phyloP scores from a whole-genome alignment of 2,888 invertebrate genomes.

The Drosophila mayaguana region DNA sequence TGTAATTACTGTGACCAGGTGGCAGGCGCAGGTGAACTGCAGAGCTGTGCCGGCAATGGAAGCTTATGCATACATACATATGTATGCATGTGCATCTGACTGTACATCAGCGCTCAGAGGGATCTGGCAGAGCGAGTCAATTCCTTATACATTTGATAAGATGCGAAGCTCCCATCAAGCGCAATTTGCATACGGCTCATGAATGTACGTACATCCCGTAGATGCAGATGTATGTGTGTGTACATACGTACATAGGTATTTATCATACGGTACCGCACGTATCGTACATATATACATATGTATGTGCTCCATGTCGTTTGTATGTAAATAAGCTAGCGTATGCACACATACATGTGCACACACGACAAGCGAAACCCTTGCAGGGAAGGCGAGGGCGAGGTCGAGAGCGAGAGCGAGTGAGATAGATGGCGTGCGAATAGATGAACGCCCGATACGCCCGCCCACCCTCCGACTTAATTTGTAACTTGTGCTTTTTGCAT shows the following conservation, averaged over 20 bases:
- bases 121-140: neutral
- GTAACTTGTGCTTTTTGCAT: slow-evolving; percentile 67
- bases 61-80: neutral
- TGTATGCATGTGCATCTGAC: neutral
- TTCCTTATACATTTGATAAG: neutral
- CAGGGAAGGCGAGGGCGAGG: neutral
- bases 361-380: no score
- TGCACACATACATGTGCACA: neutral
- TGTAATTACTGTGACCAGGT: slow-evolving; percentile 4
- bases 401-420: neutral
- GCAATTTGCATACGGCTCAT: neutral
- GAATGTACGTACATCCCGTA: neutral
- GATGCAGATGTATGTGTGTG: neutral
- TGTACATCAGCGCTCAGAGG: neutral
- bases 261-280: neutral
- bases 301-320: neutral
- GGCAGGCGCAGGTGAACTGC: neutral
- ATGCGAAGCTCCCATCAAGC: neutral
- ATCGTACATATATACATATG: neutral
- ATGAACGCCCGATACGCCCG: slow-evolving; percentile 43
- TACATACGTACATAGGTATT: neutral
- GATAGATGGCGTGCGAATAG: slow-evolving; percentile 30
- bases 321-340: slow-evolving; percentile 2
- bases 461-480: slow-evolving; percentile 63
- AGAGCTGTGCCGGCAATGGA: neutral